Evolutionary conservation across 2,797 vertebrate species (phyloP), one percentile per base, ranked within the genome.

Genomic region (Aldrovandia affinis): DNA sequence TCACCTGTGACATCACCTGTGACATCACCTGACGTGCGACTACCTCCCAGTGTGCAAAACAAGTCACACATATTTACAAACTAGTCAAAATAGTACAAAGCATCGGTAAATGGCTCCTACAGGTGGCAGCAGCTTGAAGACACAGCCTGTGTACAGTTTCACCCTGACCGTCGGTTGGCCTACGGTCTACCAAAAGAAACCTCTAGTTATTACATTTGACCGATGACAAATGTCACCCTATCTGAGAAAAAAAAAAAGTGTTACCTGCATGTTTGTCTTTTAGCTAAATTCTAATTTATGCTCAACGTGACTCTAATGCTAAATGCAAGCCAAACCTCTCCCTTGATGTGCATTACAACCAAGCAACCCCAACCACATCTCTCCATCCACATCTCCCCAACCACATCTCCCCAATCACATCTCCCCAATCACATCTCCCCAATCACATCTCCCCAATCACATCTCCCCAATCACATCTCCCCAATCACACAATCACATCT

Each of bases 1-100:
- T 65, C 61, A 70, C 36, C 68, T 70, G 68, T 70, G 33, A 70
- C 36, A 8, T 65, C 61, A 70, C 36, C 68, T 70, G 68, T 70
- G 33, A 70, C 36, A 70, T 39, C 33, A 36, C 36, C 14, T 36
- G 14, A 70, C 14, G 30, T 68, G 28, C 3, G 28, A 36, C 30
- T 36, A 3, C 68, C 68, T 15, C 15, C 68, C 33, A 4, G 18
- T 18, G 33, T 3, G 1, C 33, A 70, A 70, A 39, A 70, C 20
- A 70, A 39, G 33, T 20, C 5, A 39, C 15, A 15, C 65, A 70
- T 20, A 36, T 36, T 70, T 15, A 65, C 61, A 70, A 39, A 70
- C 15, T 15, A 20, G 65, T 36, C 15, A 20, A 36, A 25, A 63
- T 70, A 50, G 47, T 3, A 39, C 14, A 70, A 15, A 70, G 14